Percentiles rank a stretch among this genome's conserved stretches.
These are phyloP conservation scores for Habropoda laboriosa DNA, from an alignment of 1,140 invertebrate species.

Conservation along the genomic window DNA sequence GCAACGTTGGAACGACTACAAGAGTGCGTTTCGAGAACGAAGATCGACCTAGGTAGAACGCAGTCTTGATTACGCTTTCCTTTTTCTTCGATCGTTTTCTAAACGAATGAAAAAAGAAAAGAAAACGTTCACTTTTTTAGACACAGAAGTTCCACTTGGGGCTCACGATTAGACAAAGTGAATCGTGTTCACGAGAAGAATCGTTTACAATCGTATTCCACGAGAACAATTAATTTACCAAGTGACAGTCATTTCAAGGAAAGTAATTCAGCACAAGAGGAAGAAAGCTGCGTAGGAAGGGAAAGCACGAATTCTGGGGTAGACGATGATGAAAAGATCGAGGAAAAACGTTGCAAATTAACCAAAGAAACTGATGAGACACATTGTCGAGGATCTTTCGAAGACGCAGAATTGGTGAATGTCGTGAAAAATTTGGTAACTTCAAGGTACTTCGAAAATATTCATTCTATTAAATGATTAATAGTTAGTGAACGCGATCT, in stretches of 20 bases:
- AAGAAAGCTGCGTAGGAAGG: not conserved
- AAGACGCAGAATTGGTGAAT: constrained; percentile 38
- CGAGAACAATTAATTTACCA: not conserved
- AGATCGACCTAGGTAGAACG: constrained; percentile 22
- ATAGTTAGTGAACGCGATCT: not conserved
- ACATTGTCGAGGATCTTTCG: not conserved
- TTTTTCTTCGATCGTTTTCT: not conserved
- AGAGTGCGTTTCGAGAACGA: constrained; percentile 63
- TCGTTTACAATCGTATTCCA: not conserved
- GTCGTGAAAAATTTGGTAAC: constrained; percentile 69
- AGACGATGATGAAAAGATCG: not conserved
- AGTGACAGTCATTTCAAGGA: not conserved
- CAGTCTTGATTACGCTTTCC: not conserved
- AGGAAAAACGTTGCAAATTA: not conserved
- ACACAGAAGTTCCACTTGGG: constrained; percentile 52
- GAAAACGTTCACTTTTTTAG: not conserved
- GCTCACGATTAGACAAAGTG: not conserved
- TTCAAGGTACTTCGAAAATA: constrained; percentile 64
- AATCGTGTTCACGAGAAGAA: not conserved
- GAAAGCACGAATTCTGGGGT: not conserved
- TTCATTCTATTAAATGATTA: not conserved
- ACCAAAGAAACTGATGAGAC: not conserved
- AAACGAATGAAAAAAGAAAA: not conserved
- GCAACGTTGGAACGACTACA: constrained; percentile 20
- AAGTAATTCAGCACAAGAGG: not conserved